phyloP scores from a whole-genome alignment of 2,888 invertebrate species.

The Erebia aethiops region DNA sequence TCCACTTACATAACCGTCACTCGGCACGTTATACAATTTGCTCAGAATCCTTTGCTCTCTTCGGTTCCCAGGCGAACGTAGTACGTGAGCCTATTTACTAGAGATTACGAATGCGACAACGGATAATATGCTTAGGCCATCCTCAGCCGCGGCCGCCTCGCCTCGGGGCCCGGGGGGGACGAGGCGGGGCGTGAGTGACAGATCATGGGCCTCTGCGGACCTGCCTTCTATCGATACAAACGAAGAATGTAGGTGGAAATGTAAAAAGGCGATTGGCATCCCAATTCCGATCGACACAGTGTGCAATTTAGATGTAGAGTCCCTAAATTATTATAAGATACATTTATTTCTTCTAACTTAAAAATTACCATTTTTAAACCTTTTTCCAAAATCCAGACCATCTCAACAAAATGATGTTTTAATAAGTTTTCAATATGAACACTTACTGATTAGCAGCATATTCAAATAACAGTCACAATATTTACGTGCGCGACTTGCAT shows the following conservation, averaged over 20 bases:
- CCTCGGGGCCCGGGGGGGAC: neutral
- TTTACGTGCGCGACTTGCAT: conserved; percentile 12
- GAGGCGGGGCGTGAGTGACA: neutral
- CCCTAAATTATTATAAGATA: no score
- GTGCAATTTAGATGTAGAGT: no score
- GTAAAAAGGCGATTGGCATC: neutral
- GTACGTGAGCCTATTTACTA: conserved; percentile 71
- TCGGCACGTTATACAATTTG: conserved; percentile 49
- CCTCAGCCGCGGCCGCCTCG: neutral
- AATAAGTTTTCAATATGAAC: neutral
- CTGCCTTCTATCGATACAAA: neutral
- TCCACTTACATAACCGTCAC: conserved; percentile 26
- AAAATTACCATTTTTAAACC: no score
- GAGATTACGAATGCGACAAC: conserved; percentile 58
- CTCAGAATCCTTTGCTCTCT: conserved; percentile 45
- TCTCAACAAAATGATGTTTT: no score
- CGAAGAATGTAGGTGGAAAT: neutral
- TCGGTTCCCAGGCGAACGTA: conserved; percentile 28
- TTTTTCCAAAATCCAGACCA: no score
- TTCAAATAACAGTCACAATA: neutral
- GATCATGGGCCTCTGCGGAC: neutral
- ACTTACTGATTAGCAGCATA: neutral
- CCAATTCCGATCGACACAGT: neutral
- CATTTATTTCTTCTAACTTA: no score
- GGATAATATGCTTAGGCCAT: conserved; percentile 48